Evolutionary conservation across 1,140 invertebrate genomes (phyloP).

Genomic region (Antheraea mylitta): DNA sequence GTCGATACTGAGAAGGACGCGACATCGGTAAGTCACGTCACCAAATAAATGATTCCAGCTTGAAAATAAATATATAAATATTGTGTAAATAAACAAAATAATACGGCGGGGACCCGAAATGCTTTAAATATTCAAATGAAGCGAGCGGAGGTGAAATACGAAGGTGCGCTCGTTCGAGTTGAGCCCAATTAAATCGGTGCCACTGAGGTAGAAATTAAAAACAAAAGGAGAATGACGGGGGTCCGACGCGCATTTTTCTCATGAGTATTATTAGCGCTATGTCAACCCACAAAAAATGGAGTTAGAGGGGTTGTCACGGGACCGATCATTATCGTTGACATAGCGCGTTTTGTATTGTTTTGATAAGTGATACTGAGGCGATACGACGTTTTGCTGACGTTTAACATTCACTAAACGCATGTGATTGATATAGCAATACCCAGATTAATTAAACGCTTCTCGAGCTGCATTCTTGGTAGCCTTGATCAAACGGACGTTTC

Average conservation of each 20-base stretch:
- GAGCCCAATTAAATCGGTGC: constrained; percentile 77
- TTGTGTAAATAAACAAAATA: constrained; percentile 76
- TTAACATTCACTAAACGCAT: constrained; percentile 54
- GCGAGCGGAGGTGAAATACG: constrained; percentile 75
- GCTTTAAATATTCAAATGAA: constrained; percentile 79
- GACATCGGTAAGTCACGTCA: constrained; percentile 76
- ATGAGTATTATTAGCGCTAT: constrained; percentile 78
- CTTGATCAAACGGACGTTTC: constrained; percentile 8
- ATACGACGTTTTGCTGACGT: constrained; percentile 63
- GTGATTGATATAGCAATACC: constrained; percentile 55
- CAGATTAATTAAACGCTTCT: constrained; percentile 23
- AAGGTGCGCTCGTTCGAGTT: constrained; percentile 73
- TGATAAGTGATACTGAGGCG: constrained; percentile 63
- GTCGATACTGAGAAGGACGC: constrained; percentile 76
- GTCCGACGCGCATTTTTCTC: constrained; percentile 75
- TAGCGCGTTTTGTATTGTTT: constrained; percentile 75
- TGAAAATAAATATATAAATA: constrained; percentile 75
- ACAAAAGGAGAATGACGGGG: constrained; percentile 75
- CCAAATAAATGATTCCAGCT: constrained; percentile 68
- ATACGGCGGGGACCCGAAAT: constrained; percentile 70
- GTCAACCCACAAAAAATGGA: constrained; percentile 74
- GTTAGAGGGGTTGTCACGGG: constrained; percentile 61
- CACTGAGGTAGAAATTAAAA: constrained; percentile 79
- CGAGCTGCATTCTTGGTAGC: constrained; percentile 15
- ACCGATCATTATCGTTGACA: constrained; percentile 72